These are phyloP conservation scores for Drosophila lutescens DNA, from an alignment of 2,888 invertebrate species.

Conservation along the genomic window DNA sequence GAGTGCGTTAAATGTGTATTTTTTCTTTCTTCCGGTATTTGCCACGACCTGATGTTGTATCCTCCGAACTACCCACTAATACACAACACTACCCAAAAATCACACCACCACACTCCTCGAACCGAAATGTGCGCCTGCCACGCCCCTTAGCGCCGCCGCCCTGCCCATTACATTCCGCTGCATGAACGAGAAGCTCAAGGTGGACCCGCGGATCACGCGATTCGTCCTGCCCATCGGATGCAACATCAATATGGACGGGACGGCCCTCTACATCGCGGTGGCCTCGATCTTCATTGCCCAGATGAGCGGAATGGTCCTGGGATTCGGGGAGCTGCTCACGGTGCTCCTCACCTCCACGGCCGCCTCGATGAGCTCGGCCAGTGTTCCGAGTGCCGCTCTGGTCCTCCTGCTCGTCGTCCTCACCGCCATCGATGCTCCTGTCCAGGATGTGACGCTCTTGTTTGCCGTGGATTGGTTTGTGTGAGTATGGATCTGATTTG, in stretches of 20 bases:
- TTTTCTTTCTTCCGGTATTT: conserved; percentile 70
- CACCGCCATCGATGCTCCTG: conserved; percentile 92
- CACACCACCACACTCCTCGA: conserved; percentile 22
- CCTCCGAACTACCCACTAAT: conserved; percentile 22
- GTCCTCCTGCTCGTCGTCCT: conserved; percentile 92
- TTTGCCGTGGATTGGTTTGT: conserved; percentile 96
- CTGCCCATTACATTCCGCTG: conserved; percentile 94
- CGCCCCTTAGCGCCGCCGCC: conserved; percentile 90
- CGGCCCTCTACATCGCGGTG: conserved; percentile 94
- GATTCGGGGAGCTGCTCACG: conserved; percentile 93
- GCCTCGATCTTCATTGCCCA: conserved; percentile 93
- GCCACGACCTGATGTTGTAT: conserved; percentile 23
- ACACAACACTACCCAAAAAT: conserved; percentile 36
- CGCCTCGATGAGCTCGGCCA: conserved; percentile 94
- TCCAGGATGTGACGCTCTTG: conserved; percentile 91
- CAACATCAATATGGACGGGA: conserved; percentile 97
- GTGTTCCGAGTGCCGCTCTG: conserved; percentile 93
- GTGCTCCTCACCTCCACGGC: conserved; percentile 93
- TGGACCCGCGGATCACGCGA: conserved; percentile 92
- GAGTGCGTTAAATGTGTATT: conserved; percentile 60
- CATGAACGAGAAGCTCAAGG: conserved; percentile 92
- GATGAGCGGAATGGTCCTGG: conserved; percentile 93
- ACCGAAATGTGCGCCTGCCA: conserved; percentile 17
- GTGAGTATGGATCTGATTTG: conserved; percentile 86
- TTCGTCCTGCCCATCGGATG: conserved; percentile 96